Base-by-base conservation (phyloP, 2,797 vertebrate species). In the Xerus rutilus region DNA sequence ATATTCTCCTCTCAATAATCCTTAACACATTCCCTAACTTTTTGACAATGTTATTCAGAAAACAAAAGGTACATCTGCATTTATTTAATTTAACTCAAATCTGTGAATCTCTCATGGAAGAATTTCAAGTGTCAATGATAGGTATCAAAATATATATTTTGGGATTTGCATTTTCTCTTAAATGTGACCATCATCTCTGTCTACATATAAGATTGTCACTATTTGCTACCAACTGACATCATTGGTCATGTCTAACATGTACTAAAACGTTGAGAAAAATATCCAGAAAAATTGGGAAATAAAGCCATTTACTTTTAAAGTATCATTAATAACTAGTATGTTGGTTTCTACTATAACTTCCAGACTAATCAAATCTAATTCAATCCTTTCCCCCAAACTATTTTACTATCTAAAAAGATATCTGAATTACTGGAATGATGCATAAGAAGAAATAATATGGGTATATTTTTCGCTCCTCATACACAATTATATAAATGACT, bases 381-480 rank as follows among this genome's bases (percentile, higher is more conserved):
- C 35, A 91, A 47, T 91, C 1, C 13, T 89, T 82, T 74, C 7
- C 43, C 32, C 18, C 2, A 79, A 73, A 86, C 2, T 9, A 74
- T 78, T 91, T 57, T 70, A 25, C 72, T 72, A 5, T 76, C 21
- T 86, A 86, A 89, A 92, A 93, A 52, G 49, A 45, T 62, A 70
- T 76, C 32, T 25, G 17, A 73, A 69, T 70, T 47, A 67, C 45
- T 49, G 30, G 67, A 88, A 81, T 67, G 88, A 89, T 62, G 30
- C 15, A 43, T 70, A 89, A 7, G 89, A 92, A 32, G 39, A 88
- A 95, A 79, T 93, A 79, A 85, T 54, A 88, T 69, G 7, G 25
- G 25, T 59, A 84, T 25, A 70, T 73, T 88, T 64, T 86, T 77
- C 65, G 69, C 12, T 78, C 20, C 49, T 84, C 32, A 91, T 84